Percentiles rank a stretch among this genome's conserved stretches.
Evolutionary conservation across 2,888 invertebrate species (phyloP).

Genomic region (Acrobasis consociella): DNA sequence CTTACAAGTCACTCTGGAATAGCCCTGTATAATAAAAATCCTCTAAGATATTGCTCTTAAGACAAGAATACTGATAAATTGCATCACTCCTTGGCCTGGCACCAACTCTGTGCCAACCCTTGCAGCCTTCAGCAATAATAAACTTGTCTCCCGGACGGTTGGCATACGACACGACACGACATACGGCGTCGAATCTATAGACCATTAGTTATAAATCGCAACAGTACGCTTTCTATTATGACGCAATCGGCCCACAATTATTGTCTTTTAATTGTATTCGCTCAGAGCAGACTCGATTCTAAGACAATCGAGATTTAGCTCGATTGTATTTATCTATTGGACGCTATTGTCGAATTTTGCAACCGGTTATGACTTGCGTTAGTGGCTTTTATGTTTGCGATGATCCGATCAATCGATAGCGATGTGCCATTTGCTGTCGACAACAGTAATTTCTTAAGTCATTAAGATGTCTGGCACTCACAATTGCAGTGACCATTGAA

Average conservation of each 20-base stretch:
- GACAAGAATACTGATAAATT: slow-evolving; percentile 9
- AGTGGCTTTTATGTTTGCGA: slow-evolving; percentile 23
- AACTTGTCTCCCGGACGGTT: slow-evolving; percentile 22
- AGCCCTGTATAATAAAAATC: not conserved
- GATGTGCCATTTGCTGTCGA: not conserved
- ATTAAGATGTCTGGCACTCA: not conserved
- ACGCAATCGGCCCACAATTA: slow-evolving; percentile 36
- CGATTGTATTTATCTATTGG: slow-evolving; percentile 15
- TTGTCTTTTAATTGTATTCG: slow-evolving; percentile 32
- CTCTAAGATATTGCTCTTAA: not conserved
- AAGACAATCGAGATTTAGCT: slow-evolving; percentile 18
- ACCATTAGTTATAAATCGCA: slow-evolving; percentile 29
- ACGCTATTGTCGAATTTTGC: slow-evolving; percentile 14
- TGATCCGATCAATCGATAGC: slow-evolving; percentile 10
- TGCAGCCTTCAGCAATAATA: slow-evolving; percentile 25
- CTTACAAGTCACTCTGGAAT: no score
- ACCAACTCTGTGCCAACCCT: slow-evolving; percentile 39
- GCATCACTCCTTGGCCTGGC: slow-evolving; percentile 5
- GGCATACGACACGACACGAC: slow-evolving; percentile 23
- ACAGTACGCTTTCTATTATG: slow-evolving; percentile 38
- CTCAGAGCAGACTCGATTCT: slow-evolving; percentile 27
- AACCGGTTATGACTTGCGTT: slow-evolving; percentile 24
- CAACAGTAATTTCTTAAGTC: not conserved
- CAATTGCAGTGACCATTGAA: no score
- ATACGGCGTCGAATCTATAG: slow-evolving; percentile 28